These are phyloP conservation scores for Euwallacea fornicatus DNA, from an alignment of 1,140 invertebrate genomes.

Conservation along the genomic window DNA sequence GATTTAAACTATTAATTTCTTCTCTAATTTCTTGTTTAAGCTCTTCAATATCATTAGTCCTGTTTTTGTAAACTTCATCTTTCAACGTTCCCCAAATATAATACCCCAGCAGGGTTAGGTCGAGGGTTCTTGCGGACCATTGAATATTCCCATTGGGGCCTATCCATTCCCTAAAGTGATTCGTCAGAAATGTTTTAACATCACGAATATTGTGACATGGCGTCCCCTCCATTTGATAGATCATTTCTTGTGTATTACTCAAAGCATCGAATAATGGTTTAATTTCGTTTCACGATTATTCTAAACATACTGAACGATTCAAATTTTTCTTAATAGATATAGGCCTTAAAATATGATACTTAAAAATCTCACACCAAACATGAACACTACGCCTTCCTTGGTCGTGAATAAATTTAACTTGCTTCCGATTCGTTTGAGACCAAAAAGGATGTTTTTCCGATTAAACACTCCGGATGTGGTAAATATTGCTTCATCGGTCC, in stretches of 20 bases:
- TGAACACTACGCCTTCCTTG: slow-evolving; percentile 5
- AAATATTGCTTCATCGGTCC: slow-evolving; percentile 5
- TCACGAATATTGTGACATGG: slow-evolving; percentile 5
- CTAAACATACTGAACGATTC: neutral
- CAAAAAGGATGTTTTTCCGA: neutral
- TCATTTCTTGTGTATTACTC: slow-evolving; percentile 4
- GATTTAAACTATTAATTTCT: neutral
- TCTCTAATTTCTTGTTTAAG: neutral
- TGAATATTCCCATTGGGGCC: neutral
- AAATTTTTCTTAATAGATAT: neutral
- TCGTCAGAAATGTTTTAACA: neutral
- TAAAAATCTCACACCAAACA: neutral
- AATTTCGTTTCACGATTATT: neutral
- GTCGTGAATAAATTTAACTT: neutral
- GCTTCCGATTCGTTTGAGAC: neutral
- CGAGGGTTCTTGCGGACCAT: too few species aligned
- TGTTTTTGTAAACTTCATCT: neutral
- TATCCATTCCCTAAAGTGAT: neutral
- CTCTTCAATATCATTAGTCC: neutral
- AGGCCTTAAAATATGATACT: neutral
- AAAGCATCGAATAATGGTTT: slow-evolving; percentile 4
- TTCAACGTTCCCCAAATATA: too few species aligned
- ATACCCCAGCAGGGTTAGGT: too few species aligned
- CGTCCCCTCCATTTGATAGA: neutral
- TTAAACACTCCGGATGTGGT: neutral